Conservation (phyloP, 2,888 invertebrate genomes). For the Caenorhabditis uteleia region DNA sequence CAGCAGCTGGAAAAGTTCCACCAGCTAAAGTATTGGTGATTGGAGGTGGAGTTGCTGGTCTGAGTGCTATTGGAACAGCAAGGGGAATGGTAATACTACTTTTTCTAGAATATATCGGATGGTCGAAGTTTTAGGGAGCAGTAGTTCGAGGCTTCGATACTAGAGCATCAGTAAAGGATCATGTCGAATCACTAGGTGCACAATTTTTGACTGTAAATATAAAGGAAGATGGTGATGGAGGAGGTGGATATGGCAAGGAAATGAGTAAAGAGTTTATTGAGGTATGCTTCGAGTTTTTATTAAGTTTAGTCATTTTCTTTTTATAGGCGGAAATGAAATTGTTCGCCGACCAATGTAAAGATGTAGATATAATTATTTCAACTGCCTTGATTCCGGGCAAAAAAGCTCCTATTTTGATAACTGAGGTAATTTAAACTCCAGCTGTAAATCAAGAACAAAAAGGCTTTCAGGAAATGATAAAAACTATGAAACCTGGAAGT, state of each 20-base stretch:
- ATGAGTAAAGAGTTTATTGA: constrained; percentile 84
- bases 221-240: constrained; percentile 69
- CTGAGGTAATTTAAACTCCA: constrained; percentile 75
- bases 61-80: constrained; percentile 85
- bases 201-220: constrained; percentile 79
- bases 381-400: constrained; percentile 88
- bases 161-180: constrained; percentile 82
- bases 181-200: constrained; percentile 86
- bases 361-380: constrained; percentile 86
- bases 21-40: constrained; percentile 87
- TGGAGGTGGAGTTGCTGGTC: constrained; percentile 87
- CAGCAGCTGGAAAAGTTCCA: constrained; percentile 83
- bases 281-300: constrained; percentile 7
- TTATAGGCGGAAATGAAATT: constrained; percentile 86
- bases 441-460: neutral
- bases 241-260: constrained; percentile 84
- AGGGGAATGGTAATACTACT: constrained; percentile 76
- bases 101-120: neutral
- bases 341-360: constrained; percentile 84
- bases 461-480: constrained; percentile 78
- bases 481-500: constrained; percentile 85
- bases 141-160: constrained; percentile 88
- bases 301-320: constrained; percentile 63
- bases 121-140: constrained; percentile 76
- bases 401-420: constrained; percentile 81